Conservation (phyloP, 2,888 invertebrate genomes). For the Drosophila longiperda region DNA sequence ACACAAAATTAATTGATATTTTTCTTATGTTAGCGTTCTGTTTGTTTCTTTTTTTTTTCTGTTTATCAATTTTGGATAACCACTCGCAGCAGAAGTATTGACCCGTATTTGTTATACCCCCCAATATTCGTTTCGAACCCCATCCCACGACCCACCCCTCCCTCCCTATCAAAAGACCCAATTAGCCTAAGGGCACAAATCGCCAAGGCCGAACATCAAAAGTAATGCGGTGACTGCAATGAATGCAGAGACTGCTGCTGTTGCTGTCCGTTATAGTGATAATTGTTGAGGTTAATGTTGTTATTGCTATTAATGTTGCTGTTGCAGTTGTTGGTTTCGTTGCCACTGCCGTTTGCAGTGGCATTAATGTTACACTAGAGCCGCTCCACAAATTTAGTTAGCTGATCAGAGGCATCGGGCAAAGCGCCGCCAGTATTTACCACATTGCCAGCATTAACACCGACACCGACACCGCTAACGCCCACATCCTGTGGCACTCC, state of each 20-base stretch:
- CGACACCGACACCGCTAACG: slow-evolving; percentile 77
- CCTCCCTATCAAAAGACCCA: slow-evolving; percentile 9
- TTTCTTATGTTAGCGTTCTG: neutral
- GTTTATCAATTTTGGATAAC: slow-evolving; percentile 1
- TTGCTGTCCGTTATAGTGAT: slow-evolving; percentile 36
- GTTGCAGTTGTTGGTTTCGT: slow-evolving; percentile 28
- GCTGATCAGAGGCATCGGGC: slow-evolving; percentile 91
- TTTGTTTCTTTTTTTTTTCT: neutral
- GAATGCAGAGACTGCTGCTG: slow-evolving; percentile 11
- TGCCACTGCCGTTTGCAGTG: slow-evolving; percentile 28
- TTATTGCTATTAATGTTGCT: slow-evolving; percentile 20
- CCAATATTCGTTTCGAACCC: slow-evolving; percentile 3
- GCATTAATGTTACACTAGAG: slow-evolving; percentile 88
- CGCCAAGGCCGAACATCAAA: slow-evolving; percentile 41
- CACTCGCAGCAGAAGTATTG: slow-evolving; percentile 13
- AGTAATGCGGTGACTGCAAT: slow-evolving; percentile 44
- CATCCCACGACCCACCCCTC: slow-evolving; percentile 1
- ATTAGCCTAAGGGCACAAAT: slow-evolving; percentile 12
- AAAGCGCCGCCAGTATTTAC: slow-evolving; percentile 81
- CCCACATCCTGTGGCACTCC: slow-evolving; percentile 86
- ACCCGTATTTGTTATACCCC: slow-evolving; percentile 6
- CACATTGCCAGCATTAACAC: slow-evolving; percentile 71
- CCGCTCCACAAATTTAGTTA: slow-evolving; percentile 97
- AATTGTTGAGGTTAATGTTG: slow-evolving; percentile 21
- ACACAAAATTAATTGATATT: slow-evolving; percentile 29